Base-by-base conservation (phyloP, 1,140 invertebrate species). In the Rhyacophila brunnea region DNA sequence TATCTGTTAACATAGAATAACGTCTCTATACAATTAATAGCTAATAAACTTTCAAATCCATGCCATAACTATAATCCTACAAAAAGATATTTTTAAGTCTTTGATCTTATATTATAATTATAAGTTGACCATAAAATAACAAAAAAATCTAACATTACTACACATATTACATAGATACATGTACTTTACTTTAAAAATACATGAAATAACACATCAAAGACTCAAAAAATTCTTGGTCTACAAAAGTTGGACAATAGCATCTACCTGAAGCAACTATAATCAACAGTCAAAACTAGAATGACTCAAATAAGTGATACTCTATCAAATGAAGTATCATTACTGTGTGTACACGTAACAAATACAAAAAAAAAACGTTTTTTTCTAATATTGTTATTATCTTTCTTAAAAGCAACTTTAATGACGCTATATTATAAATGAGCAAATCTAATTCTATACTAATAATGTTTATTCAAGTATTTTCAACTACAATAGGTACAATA, bases 1-100 rank as follows among this genome's bases (percentile, higher is more conserved):
- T 59, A 59, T 52, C 34, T 14, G 14, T 59, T 59, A 44, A 50
- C 35, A 52, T 42, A 59, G 23, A 52, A 52, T 43, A 43, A 58
- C 50, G 48, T 50, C 46, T 52, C 42, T 53, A 28, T 40, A 59
- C 34, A 57, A 36, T 50, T 59, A 53, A 59, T 45, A 57, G 19
- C 57, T 59, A 53, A 43, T 58, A 35, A 42, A 43, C 28, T 51
- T 46, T 52, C 57, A 59, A 59, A 53, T 59, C 47, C 49, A 35
- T 59, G 52, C 42, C 57, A 52, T 49, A 53, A 45, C 49, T 59
- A 59, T 28, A 15, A 13, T 34, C 23, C 47, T 23, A 49, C 47
- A 49, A 28, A 49, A 49, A 40, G 15, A 45, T 45, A 15, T 45
- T 45, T 45, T 45, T 45, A 45, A 45, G 43, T 45, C 43, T 45